Base-by-base conservation (phyloP, 2,888 invertebrate species). In the Eupithecia dodoneata region DNA sequence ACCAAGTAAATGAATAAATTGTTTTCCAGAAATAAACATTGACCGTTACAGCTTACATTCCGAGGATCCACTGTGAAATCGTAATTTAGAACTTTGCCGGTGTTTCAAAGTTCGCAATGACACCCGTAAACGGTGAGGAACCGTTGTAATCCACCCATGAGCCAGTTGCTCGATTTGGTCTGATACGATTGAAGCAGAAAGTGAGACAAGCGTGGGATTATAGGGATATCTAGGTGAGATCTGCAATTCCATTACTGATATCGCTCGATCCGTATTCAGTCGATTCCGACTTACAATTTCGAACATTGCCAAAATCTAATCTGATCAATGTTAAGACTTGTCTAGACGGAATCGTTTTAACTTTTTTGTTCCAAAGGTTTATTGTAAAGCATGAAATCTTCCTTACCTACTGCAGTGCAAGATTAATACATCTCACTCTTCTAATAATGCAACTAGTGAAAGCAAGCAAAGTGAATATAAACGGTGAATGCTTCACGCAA, bases 191-290 rank as follows among this genome's bases (percentile, higher is more conserved):
- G 87, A 86, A 82, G 84, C 83, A 85, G 89, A 92, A 92, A 91
- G 90, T 90, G 86, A 88, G 86, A 83, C 88, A 83, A 87, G 87
- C 92, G 92, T 92, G 92, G 91, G 92, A 91, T 88, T 87, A 84
- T 84, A 85, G 84, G 86, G 87, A 85, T 87, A 89, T 90, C 88
- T 87, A 87, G 85, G 83, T 86, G 84, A 86, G 85, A 87, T 88
- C 85, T 82, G 71, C 76, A 82, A 85, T 84, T 77, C 63, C 49
- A 77, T 77, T 76, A 79, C 72, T 79, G 81, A 81, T 84, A 82
- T 80, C 80, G 79, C 76, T 82, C 81, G 78, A 76, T 80, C 82
- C 81, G 83, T 75, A 80, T 84, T 79, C 82, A 79, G 83, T 85
- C 80, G 82, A 83, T 76, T 78, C 76, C 76, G 80, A 72, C 71